Evolutionary conservation across 1,140 invertebrate species (phyloP).

Genomic region (Stenopsyche tienmushanensis): DNA sequence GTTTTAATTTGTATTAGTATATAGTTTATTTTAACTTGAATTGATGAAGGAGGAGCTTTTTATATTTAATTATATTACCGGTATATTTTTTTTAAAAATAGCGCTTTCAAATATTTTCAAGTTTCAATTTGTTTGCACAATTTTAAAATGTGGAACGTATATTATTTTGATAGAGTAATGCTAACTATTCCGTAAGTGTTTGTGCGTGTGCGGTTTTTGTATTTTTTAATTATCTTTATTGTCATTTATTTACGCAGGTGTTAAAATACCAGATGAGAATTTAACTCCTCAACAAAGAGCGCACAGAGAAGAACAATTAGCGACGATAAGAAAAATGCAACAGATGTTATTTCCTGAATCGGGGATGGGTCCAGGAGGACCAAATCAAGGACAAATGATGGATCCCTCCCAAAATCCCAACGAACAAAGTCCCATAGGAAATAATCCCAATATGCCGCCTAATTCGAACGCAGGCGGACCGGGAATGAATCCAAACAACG

Average conservation of each 20-base stretch:
- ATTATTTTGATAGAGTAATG: no score
- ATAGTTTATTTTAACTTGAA: no score
- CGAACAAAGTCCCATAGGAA: conserved; percentile 37
- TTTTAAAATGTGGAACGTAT: no score
- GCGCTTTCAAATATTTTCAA: no score
- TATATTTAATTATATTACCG: no score
- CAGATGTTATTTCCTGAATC: conserved; percentile 87
- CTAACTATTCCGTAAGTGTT: no score
- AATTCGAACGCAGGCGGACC: conserved; percentile 46
- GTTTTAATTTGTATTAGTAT: no score
- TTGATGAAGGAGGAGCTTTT: no score
- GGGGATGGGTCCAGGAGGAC: conserved; percentile 50
- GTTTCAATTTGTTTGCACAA: no score
- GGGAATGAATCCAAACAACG: conserved; percentile 45
- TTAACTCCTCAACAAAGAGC: conserved; percentile 94
- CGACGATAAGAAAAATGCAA: conserved; percentile 89
- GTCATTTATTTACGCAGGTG: no score
- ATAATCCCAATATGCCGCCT: conserved; percentile 47
- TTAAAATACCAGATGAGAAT: conserved; percentile 94
- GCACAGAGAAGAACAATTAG: conserved; percentile 88
- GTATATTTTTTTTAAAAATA: no score
- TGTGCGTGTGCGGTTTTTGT: neutral
- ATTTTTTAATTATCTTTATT: conserved; percentile 24
- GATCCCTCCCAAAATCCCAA: conserved; percentile 40
- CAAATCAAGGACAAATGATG: conserved; percentile 43